These are phyloP conservation scores for Pontoporia blainvillei DNA, from an alignment of 2,113 vertebrate genomes.

Conservation along the genomic window DNA sequence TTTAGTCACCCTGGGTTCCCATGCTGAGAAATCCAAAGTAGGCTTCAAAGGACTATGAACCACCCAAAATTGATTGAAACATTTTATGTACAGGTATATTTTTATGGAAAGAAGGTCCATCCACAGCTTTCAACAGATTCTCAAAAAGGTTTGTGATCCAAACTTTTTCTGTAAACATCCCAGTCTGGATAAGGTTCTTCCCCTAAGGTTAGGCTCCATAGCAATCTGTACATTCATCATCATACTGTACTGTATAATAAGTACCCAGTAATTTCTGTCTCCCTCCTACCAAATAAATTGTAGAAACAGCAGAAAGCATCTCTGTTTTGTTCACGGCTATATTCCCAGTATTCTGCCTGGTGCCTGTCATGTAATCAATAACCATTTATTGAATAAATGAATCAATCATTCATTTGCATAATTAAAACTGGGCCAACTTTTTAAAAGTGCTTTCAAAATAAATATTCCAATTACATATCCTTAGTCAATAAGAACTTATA, in stretches of 20 bases:
- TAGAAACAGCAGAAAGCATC: background rate
- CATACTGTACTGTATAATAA: background rate
- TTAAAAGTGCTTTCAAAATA: background rate
- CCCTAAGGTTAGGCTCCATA: background rate
- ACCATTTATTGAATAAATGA: slow-evolving; percentile 20
- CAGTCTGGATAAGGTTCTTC: background rate
- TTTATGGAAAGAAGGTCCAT: background rate
- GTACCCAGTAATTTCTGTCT: background rate
- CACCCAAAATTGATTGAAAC: background rate
- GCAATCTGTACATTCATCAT: background rate
- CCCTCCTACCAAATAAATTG: background rate
- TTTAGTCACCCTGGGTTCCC: background rate
- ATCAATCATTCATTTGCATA: background rate
- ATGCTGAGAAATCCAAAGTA: background rate
- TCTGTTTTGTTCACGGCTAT: background rate
- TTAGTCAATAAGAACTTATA: background rate
- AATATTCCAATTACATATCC: background rate
- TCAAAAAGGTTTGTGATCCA: background rate
- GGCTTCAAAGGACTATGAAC: background rate
- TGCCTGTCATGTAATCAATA: background rate
- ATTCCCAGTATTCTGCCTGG: background rate
- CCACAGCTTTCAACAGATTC: background rate
- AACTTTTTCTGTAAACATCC: background rate
- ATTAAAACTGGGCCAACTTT: background rate
- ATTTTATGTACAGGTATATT: background rate